Evolutionary conservation across 2,797 vertebrate species (phyloP).

Genomic region (Microhierax caerulescens): DNA sequence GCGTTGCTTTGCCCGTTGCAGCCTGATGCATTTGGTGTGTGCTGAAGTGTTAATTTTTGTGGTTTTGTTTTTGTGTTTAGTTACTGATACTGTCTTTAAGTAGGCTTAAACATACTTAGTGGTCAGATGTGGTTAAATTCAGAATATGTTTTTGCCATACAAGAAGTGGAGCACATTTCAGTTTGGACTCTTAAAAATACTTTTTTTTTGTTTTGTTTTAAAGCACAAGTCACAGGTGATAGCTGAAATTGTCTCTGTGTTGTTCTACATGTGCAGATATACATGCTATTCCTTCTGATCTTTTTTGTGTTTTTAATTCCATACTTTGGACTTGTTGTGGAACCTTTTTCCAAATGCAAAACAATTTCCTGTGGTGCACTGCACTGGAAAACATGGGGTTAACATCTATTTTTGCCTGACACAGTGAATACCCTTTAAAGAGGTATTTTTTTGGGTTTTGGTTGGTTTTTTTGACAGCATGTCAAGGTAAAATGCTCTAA

Average conservation of each 20-base stretch:
- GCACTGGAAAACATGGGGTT: not conserved
- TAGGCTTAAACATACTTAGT: not conserved
- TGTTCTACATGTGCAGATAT: not conserved
- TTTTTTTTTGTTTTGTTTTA: not conserved
- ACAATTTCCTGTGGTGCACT: not conserved
- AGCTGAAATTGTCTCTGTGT: not conserved
- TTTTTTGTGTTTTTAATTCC: not conserved
- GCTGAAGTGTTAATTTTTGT: not conserved
- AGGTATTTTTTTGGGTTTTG: rapidly evolving
- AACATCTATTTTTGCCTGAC: not conserved
- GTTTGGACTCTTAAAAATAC: not conserved
- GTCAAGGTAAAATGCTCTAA: not conserved
- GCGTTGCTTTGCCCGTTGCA: rapidly evolving
- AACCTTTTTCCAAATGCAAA: not conserved
- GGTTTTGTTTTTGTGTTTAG: not conserved
- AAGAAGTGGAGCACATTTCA: not conserved
- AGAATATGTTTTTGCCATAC: not conserved
- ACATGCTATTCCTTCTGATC: not conserved
- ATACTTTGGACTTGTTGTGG: not conserved
- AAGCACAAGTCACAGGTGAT: not conserved
- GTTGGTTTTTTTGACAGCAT: not conserved
- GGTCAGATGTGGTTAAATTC: not conserved
- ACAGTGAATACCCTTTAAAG: not conserved
- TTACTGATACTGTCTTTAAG: not conserved
- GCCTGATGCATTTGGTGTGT: not conserved